A percentile compares a stretch with the other conserved stretches of the same genome.
These are phyloP conservation scores for Caenorhabditis sp. DNA, from an alignment of 2,888 invertebrate species.

Conservation along the genomic window DNA sequence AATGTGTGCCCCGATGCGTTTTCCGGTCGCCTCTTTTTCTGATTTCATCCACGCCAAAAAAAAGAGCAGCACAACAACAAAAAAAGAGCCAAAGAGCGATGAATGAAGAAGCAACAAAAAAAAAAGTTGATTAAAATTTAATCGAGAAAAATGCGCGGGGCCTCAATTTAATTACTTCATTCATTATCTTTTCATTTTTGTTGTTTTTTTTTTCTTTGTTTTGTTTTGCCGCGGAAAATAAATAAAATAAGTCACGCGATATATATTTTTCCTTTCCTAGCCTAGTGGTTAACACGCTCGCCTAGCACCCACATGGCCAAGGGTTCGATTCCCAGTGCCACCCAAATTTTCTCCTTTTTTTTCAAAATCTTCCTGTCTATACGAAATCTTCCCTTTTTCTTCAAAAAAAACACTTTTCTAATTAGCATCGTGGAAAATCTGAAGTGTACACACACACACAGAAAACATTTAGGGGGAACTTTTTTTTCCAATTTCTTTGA, in stretches of 20 bases:
- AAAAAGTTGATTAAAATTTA: conserved; percentile 21
- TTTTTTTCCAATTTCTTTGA: neutral
- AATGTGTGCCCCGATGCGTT: conserved; percentile 25
- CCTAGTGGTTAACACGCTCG: too few species aligned
- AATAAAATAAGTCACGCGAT: neutral
- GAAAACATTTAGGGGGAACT: neutral
- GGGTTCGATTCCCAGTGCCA: too few species aligned
- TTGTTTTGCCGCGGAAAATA: too few species aligned
- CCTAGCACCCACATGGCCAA: too few species aligned
- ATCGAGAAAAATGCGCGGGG: conserved; percentile 9
- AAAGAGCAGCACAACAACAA: neutral
- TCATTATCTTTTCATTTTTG: neutral
- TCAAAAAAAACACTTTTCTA: conserved; percentile 1
- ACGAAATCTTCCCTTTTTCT: neutral
- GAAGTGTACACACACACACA: neutral
- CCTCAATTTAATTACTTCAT: neutral
- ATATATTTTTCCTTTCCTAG: neutral
- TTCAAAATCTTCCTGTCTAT: too few species aligned
- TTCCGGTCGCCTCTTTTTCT: neutral
- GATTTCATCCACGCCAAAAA: neutral
- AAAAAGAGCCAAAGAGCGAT: conserved; percentile 5
- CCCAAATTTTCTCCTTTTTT: neutral
- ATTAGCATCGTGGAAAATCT: neutral
- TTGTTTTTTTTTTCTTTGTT: neutral
- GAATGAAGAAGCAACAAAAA: neutral